Base-by-base conservation (phyloP, 1,140 invertebrate species). In the Cotesia glomerata region DNA sequence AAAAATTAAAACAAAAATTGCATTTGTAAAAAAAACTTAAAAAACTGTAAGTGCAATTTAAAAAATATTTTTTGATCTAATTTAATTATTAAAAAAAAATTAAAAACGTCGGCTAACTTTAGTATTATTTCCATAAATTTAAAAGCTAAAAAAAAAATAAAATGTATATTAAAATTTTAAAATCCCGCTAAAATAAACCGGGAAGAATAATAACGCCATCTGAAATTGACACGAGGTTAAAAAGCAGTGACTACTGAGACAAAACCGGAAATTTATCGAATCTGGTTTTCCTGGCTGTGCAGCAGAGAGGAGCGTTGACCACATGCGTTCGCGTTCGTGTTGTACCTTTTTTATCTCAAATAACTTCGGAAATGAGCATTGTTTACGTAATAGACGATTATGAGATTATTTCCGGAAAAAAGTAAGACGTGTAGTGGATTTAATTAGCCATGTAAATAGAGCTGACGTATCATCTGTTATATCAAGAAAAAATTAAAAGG, bases 351-450 rank as follows among this genome's bases (percentile, higher is more conserved):
- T 69, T 52, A 56, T 76, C 67, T 74, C 74, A 79, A 80, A 77
- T 72, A 63, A 75, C 39, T 51, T 52, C 36, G 71, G 77, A 81
- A 77, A 83, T 81, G 81, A 65, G 26, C 68, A 69, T 75, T 77
- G 75, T 82, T 83, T 82, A 82, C 80, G 79, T 84, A 84, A 84
- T 79, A 72, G 58, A 74, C 68, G 72, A 74, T 71, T 75, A 75
- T 74, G 72, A 62, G 68, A 78, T 72, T 72, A 56, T 52, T 59
- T 56, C 35, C 16, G 39, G 18, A 8, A 54, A 65, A 63, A 49
- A 51, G 35, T 74, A 75, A 64, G 67, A 62, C 14, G 68, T 51
- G 51, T 36, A 9, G 34, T 67, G 52, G 64, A n/a, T 45, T 68
- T 36, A 51, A 70, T 49, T 70, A 54, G 2, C 35, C 66, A 51